Base-by-base conservation (phyloP, 1,140 invertebrate species). In the Macrobrachium rosenbergii region DNA sequence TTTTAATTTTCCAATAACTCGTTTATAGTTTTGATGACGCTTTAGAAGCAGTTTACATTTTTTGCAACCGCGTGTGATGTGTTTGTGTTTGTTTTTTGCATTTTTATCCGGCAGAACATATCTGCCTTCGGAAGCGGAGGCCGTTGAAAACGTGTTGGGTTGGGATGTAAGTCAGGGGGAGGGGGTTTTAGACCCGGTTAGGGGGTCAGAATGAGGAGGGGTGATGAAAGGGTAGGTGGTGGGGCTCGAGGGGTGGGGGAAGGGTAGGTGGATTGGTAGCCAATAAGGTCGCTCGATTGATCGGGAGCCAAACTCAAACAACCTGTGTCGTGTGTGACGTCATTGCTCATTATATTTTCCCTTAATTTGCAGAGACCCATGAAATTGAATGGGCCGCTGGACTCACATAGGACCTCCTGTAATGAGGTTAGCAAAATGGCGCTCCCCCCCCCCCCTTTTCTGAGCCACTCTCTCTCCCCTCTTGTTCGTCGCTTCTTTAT, bases 301-400 rank as follows among this genome's bases (percentile, higher is more conserved):
- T 84, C 82, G 52, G 52, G 52, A 72, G 19, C 23, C 60, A 28
- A 81, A 81, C 76, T 84, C 82, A 84, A 84, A 84, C 82, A 84
- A 77, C 82, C 75, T 67, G 23, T 60, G 64, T 84, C 75, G 59
- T 64, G 69, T 23, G 60, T 84, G 82, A 75, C 82, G 82, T 84
- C 82, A 77, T 16, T 64, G 59, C 82, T 84, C 73, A 84, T 84
- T 84, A 84, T 84, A 84, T 72, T 77, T 84, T 84, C 62, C 82
- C 82, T 81, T 84, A 84, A 84, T 84, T 84, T 84, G 76, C 82
- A 84, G 77, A 78, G 82, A 84, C 63, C 73, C 82, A 84, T 84
- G 82, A 84, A 84, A 84, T 84, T 84, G 82, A 62, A 43, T 84
- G 75, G 45, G 58, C 58, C 63, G 60, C 76, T n/a, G 73, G 82